These are phyloP conservation scores for Zaprionus gabonicus DNA, from an alignment of 1,140 invertebrate genomes.

Conservation along the genomic window DNA sequence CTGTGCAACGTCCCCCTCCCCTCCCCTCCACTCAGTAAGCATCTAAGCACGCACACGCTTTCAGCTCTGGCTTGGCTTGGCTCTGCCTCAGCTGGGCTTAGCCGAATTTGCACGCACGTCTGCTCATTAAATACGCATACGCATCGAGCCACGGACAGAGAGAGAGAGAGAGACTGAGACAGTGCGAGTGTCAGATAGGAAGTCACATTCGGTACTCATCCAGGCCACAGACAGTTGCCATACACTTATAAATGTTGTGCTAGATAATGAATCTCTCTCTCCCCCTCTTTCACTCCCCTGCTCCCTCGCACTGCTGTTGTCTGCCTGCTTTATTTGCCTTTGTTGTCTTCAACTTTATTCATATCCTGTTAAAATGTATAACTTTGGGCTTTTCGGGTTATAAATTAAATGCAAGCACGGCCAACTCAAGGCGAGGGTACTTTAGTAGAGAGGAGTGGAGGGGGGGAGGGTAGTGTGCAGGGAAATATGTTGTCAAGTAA, in stretches of 20 bases:
- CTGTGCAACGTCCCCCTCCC: not conserved
- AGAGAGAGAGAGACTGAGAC: not conserved
- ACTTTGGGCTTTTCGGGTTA: slow-evolving; percentile 80
- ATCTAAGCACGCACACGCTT: slow-evolving; percentile 50
- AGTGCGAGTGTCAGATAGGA: slow-evolving; percentile 21
- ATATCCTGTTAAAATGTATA: slow-evolving; percentile 83
- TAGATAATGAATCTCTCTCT: slow-evolving; percentile 75
- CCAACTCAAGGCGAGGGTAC: slow-evolving; percentile 31
- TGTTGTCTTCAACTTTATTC: slow-evolving; percentile 83
- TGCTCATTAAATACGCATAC: slow-evolving; percentile 83
- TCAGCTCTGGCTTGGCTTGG: slow-evolving; percentile 22
- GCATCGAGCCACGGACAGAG: slow-evolving; percentile 24
- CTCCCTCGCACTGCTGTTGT: slow-evolving; percentile 5
- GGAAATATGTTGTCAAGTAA: slow-evolving; percentile 62
- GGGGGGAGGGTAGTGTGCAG: not conserved
- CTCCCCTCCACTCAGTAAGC: slow-evolving; percentile 34
- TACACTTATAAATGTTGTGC: slow-evolving; percentile 77
- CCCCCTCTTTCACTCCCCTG: not conserved
- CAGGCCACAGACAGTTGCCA: slow-evolving; percentile 54
- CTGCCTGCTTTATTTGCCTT: slow-evolving; percentile 79
- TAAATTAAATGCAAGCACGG: slow-evolving; percentile 74
- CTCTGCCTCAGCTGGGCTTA: slow-evolving; percentile 58
- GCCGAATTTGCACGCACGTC: slow-evolving; percentile 76
- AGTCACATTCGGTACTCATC: slow-evolving; percentile 35
- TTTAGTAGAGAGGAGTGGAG: slow-evolving; percentile 1